phyloP scores from a whole-genome alignment of 2,797 vertebrate species.

The Sebastes cheni region DNA sequence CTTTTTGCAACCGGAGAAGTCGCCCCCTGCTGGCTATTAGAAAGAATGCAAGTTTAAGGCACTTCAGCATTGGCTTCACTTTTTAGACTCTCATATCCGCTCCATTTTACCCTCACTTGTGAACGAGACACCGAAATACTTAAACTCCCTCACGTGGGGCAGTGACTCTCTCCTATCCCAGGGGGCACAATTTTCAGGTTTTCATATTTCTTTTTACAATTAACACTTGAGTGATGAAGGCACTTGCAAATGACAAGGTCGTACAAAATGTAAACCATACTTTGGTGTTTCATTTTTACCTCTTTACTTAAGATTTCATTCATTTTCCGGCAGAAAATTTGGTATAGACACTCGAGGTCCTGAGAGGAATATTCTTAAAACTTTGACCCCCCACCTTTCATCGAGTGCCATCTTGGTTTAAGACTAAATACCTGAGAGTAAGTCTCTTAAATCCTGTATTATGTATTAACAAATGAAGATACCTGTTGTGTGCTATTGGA shows the following conservation, averaged over 20 bases:
- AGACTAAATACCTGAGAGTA: background rate
- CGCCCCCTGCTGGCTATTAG: background rate
- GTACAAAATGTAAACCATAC: too few species aligned
- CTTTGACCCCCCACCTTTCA: background rate
- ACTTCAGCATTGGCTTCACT: background rate
- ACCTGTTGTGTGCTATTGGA: background rate
- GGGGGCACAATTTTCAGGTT: too few species aligned
- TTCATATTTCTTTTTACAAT: too few species aligned
- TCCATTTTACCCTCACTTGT: too few species aligned
- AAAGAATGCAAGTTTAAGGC: background rate
- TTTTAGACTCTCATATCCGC: background rate
- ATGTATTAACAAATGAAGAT: background rate
- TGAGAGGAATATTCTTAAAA: background rate
- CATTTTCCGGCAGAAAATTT: too few species aligned
- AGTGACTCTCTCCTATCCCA: too few species aligned
- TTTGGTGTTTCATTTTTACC: too few species aligned
- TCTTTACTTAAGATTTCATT: too few species aligned
- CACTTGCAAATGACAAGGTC: too few species aligned
- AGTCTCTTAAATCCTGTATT: background rate
- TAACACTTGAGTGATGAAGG: too few species aligned
- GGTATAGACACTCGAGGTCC: background rate
- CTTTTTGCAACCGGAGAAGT: background rate
- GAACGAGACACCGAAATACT: too few species aligned
- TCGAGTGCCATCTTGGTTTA: background rate
- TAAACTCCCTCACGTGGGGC: too few species aligned